A percentile compares a stretch with the other conserved stretches of the same genome.
These are phyloP conservation scores for Pitangus sulphuratus DNA, from an alignment of 2,797 vertebrate species.

Conservation along the genomic window DNA sequence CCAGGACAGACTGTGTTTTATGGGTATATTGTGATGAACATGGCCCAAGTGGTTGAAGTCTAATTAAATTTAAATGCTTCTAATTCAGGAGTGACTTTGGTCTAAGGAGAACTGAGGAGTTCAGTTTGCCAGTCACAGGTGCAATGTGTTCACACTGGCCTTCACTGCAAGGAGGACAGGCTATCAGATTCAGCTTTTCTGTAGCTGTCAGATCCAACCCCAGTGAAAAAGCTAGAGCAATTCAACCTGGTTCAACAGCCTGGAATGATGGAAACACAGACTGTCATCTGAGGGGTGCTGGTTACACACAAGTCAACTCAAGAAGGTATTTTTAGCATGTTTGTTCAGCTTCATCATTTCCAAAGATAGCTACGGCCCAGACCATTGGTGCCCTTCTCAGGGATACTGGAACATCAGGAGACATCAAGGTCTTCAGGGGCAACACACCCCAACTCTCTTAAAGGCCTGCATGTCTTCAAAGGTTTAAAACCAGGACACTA, in stretches of 20 bases:
- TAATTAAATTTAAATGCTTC: background rate
- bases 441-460: background rate
- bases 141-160: background rate
- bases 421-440: background rate
- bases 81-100: background rate
- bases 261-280: slow-evolving; percentile 34
- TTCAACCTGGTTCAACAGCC: background rate
- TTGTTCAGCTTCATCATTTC: background rate
- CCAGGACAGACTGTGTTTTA: background rate
- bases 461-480: background rate
- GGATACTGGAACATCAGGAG: background rate
- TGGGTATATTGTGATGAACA: background rate
- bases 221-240: background rate
- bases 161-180: background rate
- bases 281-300: background rate
- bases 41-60: background rate
- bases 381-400: background rate
- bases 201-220: background rate
- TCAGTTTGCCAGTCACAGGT: background rate
- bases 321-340: slow-evolving; percentile 27
- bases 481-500: background rate
- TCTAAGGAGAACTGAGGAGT: background rate
- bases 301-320: background rate
- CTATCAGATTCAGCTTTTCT: background rate
- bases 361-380: background rate